A percentile compares a stretch with the other conserved stretches of the same genome.
These are phyloP conservation scores for Ptychoptera contaminata DNA, from an alignment of 2,888 invertebrate species.

Conservation along the genomic window DNA sequence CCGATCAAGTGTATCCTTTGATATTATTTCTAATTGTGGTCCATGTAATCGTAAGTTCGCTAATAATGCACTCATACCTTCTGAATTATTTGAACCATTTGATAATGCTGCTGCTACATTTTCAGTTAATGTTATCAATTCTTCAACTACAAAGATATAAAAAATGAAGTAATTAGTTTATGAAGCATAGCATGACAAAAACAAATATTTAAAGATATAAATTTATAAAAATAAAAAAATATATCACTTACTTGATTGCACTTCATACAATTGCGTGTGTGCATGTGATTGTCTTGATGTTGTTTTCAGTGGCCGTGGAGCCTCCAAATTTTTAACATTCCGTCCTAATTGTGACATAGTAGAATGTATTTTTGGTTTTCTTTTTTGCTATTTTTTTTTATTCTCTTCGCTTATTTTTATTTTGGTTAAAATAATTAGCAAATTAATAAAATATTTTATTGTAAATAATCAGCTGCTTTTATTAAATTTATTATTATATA, in stretches of 20 bases:
- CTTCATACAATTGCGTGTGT: constrained; percentile 34
- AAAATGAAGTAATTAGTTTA: constrained; percentile 2
- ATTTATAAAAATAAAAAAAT: neutral
- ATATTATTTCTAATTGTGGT: constrained; percentile 63
- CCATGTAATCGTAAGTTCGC: constrained; percentile 68
- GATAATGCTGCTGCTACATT: constrained; percentile 62
- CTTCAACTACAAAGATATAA: constrained; percentile 47
- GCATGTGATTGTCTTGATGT: constrained; percentile 40
- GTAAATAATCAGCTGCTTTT: too few relatives aligned
- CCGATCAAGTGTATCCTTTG: constrained; percentile 72
- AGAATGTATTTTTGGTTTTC: neutral
- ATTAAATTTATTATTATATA: neutral
- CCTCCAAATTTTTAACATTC: constrained; percentile 56
- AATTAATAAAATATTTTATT: too few relatives aligned
- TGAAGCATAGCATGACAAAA: neutral
- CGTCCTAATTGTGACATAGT: constrained; percentile 43
- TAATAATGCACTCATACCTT: constrained; percentile 61
- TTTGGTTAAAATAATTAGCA: too few relatives aligned
- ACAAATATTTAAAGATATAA: neutral
- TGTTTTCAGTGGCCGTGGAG: constrained; percentile 54
- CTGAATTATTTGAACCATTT: constrained; percentile 52
- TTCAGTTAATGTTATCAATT: constrained; percentile 67
- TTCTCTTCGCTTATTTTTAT: neutral
- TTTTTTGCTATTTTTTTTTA: constrained; percentile 1
- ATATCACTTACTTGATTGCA: constrained; percentile 9